These are phyloP conservation scores for Sarcophaga variegata DNA, from an alignment of 2,888 invertebrate species.

Conservation along the genomic window DNA sequence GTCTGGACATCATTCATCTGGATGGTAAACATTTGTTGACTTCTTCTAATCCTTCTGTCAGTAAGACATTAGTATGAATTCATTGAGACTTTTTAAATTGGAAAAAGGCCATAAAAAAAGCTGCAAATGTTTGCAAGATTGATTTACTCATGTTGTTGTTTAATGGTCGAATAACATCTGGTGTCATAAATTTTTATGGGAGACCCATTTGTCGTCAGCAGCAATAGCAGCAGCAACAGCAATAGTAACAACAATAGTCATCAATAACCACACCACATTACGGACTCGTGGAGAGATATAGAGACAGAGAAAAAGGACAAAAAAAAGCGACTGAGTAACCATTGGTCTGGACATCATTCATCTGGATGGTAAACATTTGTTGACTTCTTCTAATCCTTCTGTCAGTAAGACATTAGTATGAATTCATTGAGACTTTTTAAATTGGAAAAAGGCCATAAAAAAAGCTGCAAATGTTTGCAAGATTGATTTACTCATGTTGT, in stretches of 20 bases:
- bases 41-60: background rate
- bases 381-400: background rate
- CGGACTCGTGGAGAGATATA: too few species aligned
- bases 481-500: conserved; percentile 63
- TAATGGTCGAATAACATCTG: conserved; percentile 53
- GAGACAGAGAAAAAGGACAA: background rate
- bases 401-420: background rate
- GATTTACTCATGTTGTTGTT: conserved; percentile 58
- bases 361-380: background rate
- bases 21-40: background rate
- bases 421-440: background rate
- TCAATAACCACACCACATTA: too few species aligned
- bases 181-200: conserved; percentile 57
- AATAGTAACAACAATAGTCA: too few species aligned
- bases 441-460: conserved; percentile 28
- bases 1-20: background rate
- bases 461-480: conserved; percentile 61
- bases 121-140: conserved; percentile 64
- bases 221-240: too few species aligned
- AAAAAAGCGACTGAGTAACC: background rate
- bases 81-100: background rate
- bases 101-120: conserved; percentile 43
- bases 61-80: background rate
- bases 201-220: background rate
- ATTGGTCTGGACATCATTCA: background rate